Base-by-base conservation (phyloP, 2,113 vertebrate species). In the Ahaetulla prasina region DNA sequence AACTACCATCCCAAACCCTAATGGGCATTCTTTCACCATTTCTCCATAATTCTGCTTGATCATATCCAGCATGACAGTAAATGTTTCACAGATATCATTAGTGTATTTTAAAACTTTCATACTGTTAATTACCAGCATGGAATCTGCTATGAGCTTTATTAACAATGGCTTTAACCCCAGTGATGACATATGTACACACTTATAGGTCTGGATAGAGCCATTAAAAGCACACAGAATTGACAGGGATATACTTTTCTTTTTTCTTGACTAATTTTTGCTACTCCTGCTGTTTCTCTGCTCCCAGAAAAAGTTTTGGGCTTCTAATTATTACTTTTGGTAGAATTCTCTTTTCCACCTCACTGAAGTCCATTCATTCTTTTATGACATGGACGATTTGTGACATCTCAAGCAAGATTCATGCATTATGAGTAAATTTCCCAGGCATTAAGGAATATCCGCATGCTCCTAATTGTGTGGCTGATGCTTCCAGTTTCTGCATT, bases 281-380 rank as follows among this genome's bases (percentile, higher is more conserved):
- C 23, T 39, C 85, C 85, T 68, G 23, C 53, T 88, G 23, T 16
- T 52, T 88, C 68, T 30, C 22, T 20, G 47, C 23, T 25, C 43
- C 43, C n/a, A 92, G 85, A 43, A 86, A 16, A 74, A 54, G 60
- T 8, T 84, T 60, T 43, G 74, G 53, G 30, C 30, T 23, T 68
- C 12, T 87, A 63, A 91, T 88, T 68, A 68, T 88, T 68, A 74
- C 85, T 50, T 27, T 60, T 20, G 49, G 43, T 57, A 53, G 10
- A 91, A 27, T 27, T 86, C 30, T 45, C 12, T 88, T 88, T 92
- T 74, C 91, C 86, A 88, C 49, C 49, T 92, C 57, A 88, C 57
- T 92, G n/a, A 74, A 11, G 60, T 88, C 85, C 91, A 92, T 92
- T 92, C 86, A 53, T 92, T 92, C 16, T 88, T 88, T 39, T 50